Evolutionary conservation across 2,888 invertebrate genomes (phyloP).

Genomic region (Trilocha varians): DNA sequence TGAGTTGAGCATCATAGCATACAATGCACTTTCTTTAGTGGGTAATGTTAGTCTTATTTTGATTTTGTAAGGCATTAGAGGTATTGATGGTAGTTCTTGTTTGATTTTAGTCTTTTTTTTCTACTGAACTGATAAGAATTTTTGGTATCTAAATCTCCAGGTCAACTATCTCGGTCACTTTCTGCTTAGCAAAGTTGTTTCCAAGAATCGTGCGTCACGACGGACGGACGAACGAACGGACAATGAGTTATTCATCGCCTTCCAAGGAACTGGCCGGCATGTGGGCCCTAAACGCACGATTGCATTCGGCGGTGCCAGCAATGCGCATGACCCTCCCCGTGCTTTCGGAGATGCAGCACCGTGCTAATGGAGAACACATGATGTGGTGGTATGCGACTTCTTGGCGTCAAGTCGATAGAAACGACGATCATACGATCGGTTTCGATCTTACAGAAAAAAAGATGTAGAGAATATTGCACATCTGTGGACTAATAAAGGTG

Average conservation of each 20-base stretch:
- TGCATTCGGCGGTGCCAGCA: slow-evolving; percentile 40
- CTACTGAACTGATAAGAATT: slow-evolving; percentile 13
- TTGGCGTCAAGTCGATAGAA: no score
- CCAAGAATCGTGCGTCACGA: slow-evolving; percentile 66
- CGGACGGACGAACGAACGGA: slow-evolving; percentile 62
- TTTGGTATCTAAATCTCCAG: slow-evolving; percentile 43
- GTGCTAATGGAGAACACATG: background rate
- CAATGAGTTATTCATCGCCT: slow-evolving; percentile 73
- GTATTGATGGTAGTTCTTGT: no score
- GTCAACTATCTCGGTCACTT: slow-evolving; percentile 63
- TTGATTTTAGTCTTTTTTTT: background rate
- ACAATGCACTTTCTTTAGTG: no score
- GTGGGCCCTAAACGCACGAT: slow-evolving; percentile 65
- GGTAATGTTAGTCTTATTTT: no score
- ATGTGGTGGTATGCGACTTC: no score
- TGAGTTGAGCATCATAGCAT: no score
- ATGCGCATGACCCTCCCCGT: slow-evolving; percentile 51
- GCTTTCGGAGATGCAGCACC: slow-evolving; percentile 30
- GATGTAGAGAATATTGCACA: no score
- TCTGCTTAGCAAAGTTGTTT: slow-evolving; percentile 49
- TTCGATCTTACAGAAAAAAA: no score
- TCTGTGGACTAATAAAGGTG: no score
- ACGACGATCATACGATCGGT: no score
- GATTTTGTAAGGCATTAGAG: no score
- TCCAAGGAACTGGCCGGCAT: slow-evolving; percentile 65